These are phyloP conservation scores for Tetraodon nigroviridis DNA, from an alignment of 2,113 vertebrate species.

Conservation along the genomic window DNA sequence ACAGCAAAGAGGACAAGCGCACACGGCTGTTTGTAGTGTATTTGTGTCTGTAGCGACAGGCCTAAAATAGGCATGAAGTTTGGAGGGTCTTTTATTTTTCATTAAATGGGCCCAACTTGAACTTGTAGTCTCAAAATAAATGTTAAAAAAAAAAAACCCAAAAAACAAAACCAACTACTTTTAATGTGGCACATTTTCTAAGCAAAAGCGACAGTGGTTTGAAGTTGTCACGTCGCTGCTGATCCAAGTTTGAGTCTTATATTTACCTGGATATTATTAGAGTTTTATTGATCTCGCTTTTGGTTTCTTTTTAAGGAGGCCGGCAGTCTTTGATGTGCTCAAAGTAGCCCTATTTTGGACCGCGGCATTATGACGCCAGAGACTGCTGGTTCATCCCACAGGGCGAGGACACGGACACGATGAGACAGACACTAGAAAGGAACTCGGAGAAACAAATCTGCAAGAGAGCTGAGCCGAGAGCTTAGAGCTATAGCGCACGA, in stretches of 20 bases:
- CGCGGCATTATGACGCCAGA: conserved; percentile 42
- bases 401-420: conserved; percentile 36
- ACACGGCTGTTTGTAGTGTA: not conserved
- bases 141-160: not conserved
- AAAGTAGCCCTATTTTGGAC: conserved; percentile 36
- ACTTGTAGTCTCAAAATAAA: not conserved
- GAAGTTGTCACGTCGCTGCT: conserved; percentile 15
- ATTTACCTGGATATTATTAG: conserved; percentile 38
- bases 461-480: conserved; percentile 26
- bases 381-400: conserved; percentile 38
- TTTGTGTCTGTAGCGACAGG: not conserved
- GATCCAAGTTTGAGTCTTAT: conserved; percentile 27
- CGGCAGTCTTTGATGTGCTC: conserved; percentile 55
- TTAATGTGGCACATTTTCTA: too few relatives aligned
- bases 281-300: conserved; percentile 44
- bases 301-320: conserved; percentile 33
- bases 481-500: not conserved
- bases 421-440: conserved; percentile 44
- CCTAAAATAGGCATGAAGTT: conserved; percentile 4
- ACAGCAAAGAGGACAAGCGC: not conserved
- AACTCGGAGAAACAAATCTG: conserved; percentile 18
- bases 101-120: not conserved
- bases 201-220: conserved; percentile 14
- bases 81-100: not conserved
- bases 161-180: too few relatives aligned